Evolutionary conservation across 2,888 invertebrate species (phyloP).

Genomic region (Macrosiphum euphorbiae): DNA sequence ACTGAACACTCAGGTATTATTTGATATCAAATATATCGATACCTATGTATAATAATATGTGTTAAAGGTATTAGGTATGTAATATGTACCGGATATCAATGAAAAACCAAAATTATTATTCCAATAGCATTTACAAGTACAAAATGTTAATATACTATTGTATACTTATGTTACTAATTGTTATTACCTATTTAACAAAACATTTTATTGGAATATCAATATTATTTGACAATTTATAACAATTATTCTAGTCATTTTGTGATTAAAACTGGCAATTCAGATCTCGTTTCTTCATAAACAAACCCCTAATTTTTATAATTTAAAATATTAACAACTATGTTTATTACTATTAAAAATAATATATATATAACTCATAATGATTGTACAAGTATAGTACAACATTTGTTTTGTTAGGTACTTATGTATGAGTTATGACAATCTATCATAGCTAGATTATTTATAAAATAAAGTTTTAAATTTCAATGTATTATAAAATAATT

Average conservation of each 20-base stretch:
- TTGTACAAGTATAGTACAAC: conserved; percentile 30
- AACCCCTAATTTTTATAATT: conserved; percentile 11
- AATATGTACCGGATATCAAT: not conserved
- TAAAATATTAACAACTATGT: conserved; percentile 3
- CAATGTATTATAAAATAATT: conserved; percentile 32
- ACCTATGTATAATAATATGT: not conserved
- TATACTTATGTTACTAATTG: not conserved
- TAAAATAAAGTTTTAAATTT: conserved; percentile 47
- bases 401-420: conserved; percentile 53
- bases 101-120: conserved; percentile 27
- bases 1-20: not conserved
- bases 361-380: conserved; percentile 6
- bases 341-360: conserved; percentile 29
- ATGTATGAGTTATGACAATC: conserved; percentile 60
- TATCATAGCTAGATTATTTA: conserved; percentile 57
- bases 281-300: conserved; percentile 55
- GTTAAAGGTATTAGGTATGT: no score
- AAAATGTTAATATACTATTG: conserved; percentile 31
- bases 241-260: conserved; percentile 61
- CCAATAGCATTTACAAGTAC: conserved; percentile 54
- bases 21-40: not conserved
- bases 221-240: conserved; percentile 18
- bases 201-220: conserved; percentile 28
- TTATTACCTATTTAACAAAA: conserved; percentile 9
- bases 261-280: conserved; percentile 54